These are phyloP conservation scores for Metalampra italica DNA, from an alignment of 2,888 invertebrate species.

Conservation along the genomic window DNA sequence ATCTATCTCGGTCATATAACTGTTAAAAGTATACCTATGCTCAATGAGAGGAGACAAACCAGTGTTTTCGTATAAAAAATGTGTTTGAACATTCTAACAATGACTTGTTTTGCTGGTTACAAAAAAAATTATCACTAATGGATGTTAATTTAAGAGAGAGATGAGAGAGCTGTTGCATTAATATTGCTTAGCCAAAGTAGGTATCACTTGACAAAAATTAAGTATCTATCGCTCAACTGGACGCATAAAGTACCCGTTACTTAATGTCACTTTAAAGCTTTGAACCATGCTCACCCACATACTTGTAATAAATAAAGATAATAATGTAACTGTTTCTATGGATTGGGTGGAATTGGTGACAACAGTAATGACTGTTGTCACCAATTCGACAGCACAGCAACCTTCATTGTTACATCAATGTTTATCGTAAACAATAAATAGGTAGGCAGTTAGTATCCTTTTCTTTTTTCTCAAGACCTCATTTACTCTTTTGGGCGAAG, in stretches of 20 bases:
- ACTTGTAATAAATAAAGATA: background rate
- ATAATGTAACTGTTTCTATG: too few species aligned
- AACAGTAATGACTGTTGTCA: too few species aligned
- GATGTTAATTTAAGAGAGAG: slow-evolving; percentile 5
- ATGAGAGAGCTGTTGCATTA: slow-evolving; percentile 23
- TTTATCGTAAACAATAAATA: too few species aligned
- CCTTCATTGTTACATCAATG: too few species aligned
- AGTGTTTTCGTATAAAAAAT: background rate
- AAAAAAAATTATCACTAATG: background rate
- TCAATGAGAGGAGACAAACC: background rate
- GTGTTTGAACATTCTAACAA: background rate
- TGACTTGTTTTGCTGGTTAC: background rate
- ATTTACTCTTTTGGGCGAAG: too few species aligned
- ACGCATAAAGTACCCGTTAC: slow-evolving; percentile 29
- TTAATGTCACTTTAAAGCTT: too few species aligned
- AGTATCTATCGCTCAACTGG: slow-evolving; percentile 24
- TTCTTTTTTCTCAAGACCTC: too few species aligned
- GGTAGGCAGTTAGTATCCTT: too few species aligned
- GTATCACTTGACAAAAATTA: slow-evolving; percentile 16
- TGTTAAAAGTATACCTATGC: slow-evolving; percentile 17
- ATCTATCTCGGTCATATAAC: slow-evolving; percentile 31
- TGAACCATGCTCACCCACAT: background rate
- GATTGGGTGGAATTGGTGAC: too few species aligned
- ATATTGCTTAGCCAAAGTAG: slow-evolving; percentile 11
- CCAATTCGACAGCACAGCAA: too few species aligned